Conservation (phyloP, 2,888 invertebrate species). For the Acronicta leporina region DNA sequence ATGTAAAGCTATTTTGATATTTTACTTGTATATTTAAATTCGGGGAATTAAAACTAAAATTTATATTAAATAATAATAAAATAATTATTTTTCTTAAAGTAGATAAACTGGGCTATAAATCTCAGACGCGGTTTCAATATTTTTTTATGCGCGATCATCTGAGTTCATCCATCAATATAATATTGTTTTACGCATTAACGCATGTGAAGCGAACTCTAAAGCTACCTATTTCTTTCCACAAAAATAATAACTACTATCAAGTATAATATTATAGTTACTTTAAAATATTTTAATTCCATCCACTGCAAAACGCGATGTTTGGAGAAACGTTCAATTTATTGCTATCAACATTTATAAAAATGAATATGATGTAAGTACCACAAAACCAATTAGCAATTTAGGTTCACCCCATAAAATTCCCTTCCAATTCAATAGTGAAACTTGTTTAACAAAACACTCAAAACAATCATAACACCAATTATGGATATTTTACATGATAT, state of each 20-base stretch:
- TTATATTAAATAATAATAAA: conserved; percentile 40
- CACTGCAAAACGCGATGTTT: background rate
- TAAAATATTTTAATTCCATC: conserved; percentile 6
- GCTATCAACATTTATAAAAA: conserved; percentile 9
- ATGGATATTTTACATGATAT: conserved; percentile 23
- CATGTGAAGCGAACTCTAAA: no score
- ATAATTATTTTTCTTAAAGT: conserved; percentile 27
- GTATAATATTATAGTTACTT: background rate
- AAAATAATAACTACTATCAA: no score
- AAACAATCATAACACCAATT: conserved; percentile 42
- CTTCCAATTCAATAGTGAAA: conserved; percentile 37
- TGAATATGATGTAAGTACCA: conserved; percentile 1
- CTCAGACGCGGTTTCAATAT: conserved; percentile 17
- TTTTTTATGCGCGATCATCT: conserved; percentile 15
- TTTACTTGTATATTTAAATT: conserved; percentile 23
- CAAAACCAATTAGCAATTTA: conserved; percentile 7
- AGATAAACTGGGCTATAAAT: conserved; percentile 32
- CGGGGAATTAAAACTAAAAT: conserved; percentile 27
- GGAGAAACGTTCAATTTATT: conserved; percentile 17
- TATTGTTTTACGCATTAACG: background rate
- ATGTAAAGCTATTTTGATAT: conserved; percentile 28
- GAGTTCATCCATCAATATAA: conserved; percentile 12
- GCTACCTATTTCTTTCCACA: no score
- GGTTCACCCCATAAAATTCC: conserved; percentile 4
- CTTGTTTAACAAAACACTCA: conserved; percentile 38